phyloP scores from a whole-genome alignment of 1,140 invertebrate genomes.

The Aphelinus atriplicis region DNA sequence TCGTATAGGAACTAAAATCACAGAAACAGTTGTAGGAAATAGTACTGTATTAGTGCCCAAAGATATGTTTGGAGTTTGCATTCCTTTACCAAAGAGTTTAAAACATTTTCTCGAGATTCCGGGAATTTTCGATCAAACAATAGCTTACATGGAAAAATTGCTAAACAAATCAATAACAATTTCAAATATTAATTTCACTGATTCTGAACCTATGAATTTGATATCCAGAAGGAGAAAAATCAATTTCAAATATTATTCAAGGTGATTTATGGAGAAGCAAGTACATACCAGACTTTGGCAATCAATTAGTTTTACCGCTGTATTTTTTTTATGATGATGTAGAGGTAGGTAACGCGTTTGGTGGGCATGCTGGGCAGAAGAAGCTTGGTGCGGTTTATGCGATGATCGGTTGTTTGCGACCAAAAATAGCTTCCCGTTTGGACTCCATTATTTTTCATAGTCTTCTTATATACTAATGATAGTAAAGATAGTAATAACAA shows the following conservation, averaged over 20 bases:
- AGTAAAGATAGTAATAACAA: constrained; percentile 21
- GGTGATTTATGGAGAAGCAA: neutral
- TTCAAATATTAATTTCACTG: too few species aligned
- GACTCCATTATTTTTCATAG: constrained; percentile 18
- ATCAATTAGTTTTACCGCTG: constrained; percentile 6
- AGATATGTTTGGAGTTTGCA: too few species aligned
- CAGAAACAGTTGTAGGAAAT: neutral
- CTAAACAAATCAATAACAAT: neutral
- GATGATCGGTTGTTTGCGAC: constrained; percentile 15
- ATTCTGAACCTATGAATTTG: too few species aligned
- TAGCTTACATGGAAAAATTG: neutral
- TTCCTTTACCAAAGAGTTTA: neutral
- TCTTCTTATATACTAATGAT: constrained; percentile 5
- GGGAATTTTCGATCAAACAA: neutral
- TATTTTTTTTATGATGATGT: constrained; percentile 22
- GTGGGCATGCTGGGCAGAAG: constrained; percentile 13
- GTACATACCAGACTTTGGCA: neutral
- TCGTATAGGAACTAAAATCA: constrained; percentile 20
- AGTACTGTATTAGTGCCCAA: too few species aligned
- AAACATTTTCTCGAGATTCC: constrained; percentile 10
- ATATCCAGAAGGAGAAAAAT: too few species aligned
- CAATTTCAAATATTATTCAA: constrained; percentile 14
- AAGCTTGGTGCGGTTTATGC: constrained; percentile 26
- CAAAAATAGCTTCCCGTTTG: constrained; percentile 13
- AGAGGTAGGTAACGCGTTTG: constrained; percentile 23